These are phyloP conservation scores for Falco rusticolus DNA, from an alignment of 2,797 vertebrate genomes.

Conservation along the genomic window DNA sequence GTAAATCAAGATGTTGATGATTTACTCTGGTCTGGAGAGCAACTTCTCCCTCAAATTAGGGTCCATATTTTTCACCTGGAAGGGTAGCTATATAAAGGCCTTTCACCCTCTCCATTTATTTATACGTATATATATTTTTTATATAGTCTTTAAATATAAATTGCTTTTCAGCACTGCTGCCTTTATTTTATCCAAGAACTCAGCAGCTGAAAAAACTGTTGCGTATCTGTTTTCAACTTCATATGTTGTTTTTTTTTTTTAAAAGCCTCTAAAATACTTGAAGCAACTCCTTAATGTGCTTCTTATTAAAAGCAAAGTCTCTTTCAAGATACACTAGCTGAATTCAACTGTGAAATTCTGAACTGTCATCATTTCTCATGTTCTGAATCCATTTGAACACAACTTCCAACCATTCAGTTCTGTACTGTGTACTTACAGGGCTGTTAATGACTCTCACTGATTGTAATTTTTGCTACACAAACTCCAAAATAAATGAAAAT, in stretches of 20 bases:
- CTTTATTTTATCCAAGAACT: not conserved
- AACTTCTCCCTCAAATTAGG: not conserved
- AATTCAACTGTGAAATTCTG: constrained; percentile 15
- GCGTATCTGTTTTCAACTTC: not conserved
- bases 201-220: not conserved
- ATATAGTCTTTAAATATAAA: not conserved
- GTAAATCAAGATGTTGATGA: not conserved
- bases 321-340: not conserved
- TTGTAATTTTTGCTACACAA: not conserved
- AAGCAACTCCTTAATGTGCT: not conserved
- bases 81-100: not conserved
- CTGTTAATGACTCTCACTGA: not conserved
- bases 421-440: not conserved
- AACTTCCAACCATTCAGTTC: not conserved
- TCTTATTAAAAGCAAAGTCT: constrained; percentile 4
- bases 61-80: not conserved
- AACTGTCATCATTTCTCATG: not conserved
- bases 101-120: rapidly evolving
- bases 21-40: not conserved
- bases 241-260: not conserved
- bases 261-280: not conserved
- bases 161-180: not conserved
- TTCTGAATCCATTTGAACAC: not conserved
- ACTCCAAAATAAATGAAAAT: not conserved
- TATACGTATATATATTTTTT: not conserved